Evolutionary conservation across 2,888 invertebrate species (phyloP).

Genomic region (Rhimphoctona megacephalus): DNA sequence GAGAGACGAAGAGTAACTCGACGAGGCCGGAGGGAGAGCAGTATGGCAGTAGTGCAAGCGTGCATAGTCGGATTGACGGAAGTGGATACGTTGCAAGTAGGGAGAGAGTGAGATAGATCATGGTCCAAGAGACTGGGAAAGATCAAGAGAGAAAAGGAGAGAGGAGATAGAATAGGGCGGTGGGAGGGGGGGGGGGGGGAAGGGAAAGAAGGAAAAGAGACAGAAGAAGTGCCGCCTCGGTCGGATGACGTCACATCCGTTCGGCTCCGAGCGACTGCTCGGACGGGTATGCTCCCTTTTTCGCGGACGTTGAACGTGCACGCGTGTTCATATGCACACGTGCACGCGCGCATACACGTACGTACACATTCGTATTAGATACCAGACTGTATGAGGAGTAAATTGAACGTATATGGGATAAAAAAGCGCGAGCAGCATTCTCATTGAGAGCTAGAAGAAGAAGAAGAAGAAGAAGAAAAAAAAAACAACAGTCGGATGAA

Average conservation of each 20-base stretch:
- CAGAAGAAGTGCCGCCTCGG: slow-evolving; percentile 60
- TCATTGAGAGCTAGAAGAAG: slow-evolving; percentile 30
- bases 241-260: slow-evolving; percentile 80
- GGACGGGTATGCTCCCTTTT: slow-evolving; percentile 65
- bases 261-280: slow-evolving; percentile 67
- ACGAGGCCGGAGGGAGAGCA: slow-evolving; percentile 69
- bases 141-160: slow-evolving; percentile 31
- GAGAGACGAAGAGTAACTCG: slow-evolving; percentile 53
- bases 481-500: slow-evolving; percentile 26
- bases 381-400: slow-evolving; percentile 5
- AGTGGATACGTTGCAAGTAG: slow-evolving; percentile 68
- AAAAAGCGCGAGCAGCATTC: slow-evolving; percentile 41
- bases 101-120: slow-evolving; percentile 45
- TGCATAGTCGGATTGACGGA: slow-evolving; percentile 76
- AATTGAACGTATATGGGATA: slow-evolving; percentile 25
- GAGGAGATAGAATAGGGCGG: background rate
- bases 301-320: slow-evolving; percentile 62
- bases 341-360: background rate
- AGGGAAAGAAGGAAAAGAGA: slow-evolving; percentile 47
- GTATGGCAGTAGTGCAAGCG: slow-evolving; percentile 81
- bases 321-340: slow-evolving; percentile 36
- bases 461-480: slow-evolving; percentile 22
- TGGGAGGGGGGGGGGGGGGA: too few species aligned
- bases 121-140: slow-evolving; percentile 44
- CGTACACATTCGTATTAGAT: slow-evolving; percentile 13